A percentile compares a stretch with the other conserved stretches of the same genome.
Evolutionary conservation across 1,140 invertebrate genomes (phyloP).

Genomic region (Hylaeus volcanicus): DNA sequence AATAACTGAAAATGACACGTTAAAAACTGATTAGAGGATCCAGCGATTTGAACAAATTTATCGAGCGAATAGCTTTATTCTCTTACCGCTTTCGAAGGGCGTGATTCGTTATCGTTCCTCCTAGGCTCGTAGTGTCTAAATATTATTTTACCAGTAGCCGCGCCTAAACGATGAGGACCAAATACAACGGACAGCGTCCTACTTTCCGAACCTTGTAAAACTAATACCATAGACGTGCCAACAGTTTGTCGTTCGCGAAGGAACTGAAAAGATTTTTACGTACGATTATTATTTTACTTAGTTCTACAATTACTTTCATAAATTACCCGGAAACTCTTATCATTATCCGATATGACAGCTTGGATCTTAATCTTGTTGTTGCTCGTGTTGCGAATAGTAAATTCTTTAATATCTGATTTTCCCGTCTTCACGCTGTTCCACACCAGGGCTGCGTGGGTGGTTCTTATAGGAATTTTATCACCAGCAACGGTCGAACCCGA

Average conservation of each 20-base stretch:
- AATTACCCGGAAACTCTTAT: conserved; percentile 74
- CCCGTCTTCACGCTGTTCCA: conserved; percentile 81
- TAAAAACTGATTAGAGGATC: not conserved
- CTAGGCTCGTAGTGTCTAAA: conserved; percentile 77
- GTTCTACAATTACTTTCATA: not conserved
- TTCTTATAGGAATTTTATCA: conserved; percentile 77
- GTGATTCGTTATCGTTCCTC: conserved; percentile 68
- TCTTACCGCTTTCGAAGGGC: conserved; percentile 70
- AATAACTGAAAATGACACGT: conserved; percentile 67
- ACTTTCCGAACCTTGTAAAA: conserved; percentile 79
- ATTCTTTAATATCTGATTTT: conserved; percentile 78
- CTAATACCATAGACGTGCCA: conserved; percentile 66
- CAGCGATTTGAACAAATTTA: not conserved
- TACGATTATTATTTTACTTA: not conserved
- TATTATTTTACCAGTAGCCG: conserved; percentile 77
- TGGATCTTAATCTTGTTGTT: conserved; percentile 79
- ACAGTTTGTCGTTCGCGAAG: conserved; percentile 70
- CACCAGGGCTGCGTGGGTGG: conserved; percentile 78
- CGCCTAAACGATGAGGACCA: conserved; percentile 75
- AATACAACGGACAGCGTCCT: conserved; percentile 78
- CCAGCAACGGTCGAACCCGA: conserved; percentile 69
- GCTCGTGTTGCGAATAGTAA: conserved; percentile 80
- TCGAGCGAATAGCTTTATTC: conserved; percentile 32
- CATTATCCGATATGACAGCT: conserved; percentile 72
- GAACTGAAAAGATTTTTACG: conserved; percentile 66